Base-by-base conservation (phyloP, 2,888 invertebrate genomes). In the Parasteatoda lunata region DNA sequence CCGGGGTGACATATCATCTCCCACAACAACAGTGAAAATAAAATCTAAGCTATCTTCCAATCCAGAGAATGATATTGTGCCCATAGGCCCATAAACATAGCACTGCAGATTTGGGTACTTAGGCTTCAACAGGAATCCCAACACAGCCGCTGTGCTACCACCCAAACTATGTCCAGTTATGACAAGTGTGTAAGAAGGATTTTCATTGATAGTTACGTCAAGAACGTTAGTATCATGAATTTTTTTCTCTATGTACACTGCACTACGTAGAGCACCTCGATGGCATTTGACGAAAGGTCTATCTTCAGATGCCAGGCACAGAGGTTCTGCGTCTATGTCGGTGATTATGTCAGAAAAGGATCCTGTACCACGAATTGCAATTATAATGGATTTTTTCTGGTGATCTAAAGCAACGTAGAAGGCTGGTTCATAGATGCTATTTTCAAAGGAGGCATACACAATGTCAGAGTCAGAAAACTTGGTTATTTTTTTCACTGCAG, bases 141-240 rank as follows among this genome's bases (percentile, higher is more conserved):
- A 66, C 54, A 88, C n/a, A 48, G 79, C 65, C 4, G 78, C 87
- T 45, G 83, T 75, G 47, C 83, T 88, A n/a, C 78, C 87, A 13
- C 87, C 87, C 5, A 88, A 66, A 52, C 87, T 83, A 47, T 88
- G 87, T 48, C 87, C 87, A 47, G 87, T 83, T 49, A 88, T 1
- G 11, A 69, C 87, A n/a, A 88, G 54, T 45, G 64, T 47, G 59
- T 80, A 87, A 4, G 51, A 45, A 30, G 87, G 79, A 75, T 81
- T 72, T 52, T 83, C 83, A n/a, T 54, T 5, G 52, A 83, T 70
- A 8, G 71, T 65, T n/a, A 9, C 45, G n/a, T 83, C 59, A 13
- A 88, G 65, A n/a, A 88, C 11, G 9, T 79, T 64, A 3, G 78
- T 13, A 5, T 88, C 83, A 48, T 70, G 8, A 4, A 88, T 30